phyloP scores from a whole-genome alignment of 2,888 invertebrate genomes.

The Drosophila prostipennis region DNA sequence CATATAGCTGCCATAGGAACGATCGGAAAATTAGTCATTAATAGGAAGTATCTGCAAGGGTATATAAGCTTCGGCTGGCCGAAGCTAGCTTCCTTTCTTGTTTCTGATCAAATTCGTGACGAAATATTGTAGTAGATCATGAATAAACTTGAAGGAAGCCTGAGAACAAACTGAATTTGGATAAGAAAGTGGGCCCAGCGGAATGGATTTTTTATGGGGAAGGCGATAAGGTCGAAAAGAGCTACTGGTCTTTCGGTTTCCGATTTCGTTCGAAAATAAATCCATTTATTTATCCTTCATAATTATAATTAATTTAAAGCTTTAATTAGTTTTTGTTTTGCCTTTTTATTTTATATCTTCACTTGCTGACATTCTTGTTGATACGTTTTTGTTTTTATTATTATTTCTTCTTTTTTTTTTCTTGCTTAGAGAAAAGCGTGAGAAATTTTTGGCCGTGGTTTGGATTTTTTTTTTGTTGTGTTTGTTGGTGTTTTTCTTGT shows the following conservation, averaged over 20 bases:
- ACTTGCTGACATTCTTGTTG: conserved; percentile 38
- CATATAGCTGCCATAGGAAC: too few species aligned
- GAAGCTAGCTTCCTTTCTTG: too few species aligned
- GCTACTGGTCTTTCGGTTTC: conserved; percentile 3
- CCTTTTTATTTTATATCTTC: conserved; percentile 5
- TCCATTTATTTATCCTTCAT: too few species aligned
- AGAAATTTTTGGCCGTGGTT: conserved; percentile 79
- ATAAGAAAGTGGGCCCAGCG: conserved; percentile 7
- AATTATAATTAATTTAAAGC: conserved; percentile 4
- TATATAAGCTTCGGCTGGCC: too few species aligned
- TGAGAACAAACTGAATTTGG: conserved; percentile 17
- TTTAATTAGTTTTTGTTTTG: not conserved
- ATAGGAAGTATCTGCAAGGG: too few species aligned
- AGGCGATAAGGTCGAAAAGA: conserved; percentile 2
- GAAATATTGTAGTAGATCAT: too few species aligned
- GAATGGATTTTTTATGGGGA: not conserved
- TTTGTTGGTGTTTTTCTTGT: conserved; percentile 47
- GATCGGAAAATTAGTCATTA: too few species aligned
- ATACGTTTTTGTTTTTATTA: conserved; percentile 27
- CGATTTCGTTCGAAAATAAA: not conserved
- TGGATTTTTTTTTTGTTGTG: conserved; percentile 58
- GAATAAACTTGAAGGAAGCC: conserved; percentile 14
- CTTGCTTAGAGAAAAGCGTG: conserved; percentile 73
- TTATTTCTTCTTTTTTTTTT: conserved; percentile 19
- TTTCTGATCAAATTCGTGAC: not conserved